phyloP scores from a whole-genome alignment of 2,797 vertebrate genomes.

The Tragelaphus oryx region DNA sequence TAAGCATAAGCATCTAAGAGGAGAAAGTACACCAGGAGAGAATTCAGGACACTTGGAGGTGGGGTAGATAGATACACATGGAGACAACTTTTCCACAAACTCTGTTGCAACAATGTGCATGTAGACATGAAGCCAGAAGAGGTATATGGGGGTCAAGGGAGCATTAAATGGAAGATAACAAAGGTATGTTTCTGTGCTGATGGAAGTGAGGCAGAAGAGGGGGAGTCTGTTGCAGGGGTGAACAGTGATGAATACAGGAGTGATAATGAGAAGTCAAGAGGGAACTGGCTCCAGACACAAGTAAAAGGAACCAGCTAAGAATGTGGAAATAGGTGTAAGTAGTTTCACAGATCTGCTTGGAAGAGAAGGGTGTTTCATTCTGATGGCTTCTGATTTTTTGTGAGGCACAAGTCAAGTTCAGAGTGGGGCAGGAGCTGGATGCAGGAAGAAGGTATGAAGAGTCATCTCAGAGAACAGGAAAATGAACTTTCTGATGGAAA shows the following conservation, averaged over 20 bases:
- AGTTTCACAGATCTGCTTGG: neutral
- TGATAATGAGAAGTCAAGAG: neutral
- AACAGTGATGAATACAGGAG: neutral
- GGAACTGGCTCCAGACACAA: neutral
- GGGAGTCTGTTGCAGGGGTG: neutral
- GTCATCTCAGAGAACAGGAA: neutral
- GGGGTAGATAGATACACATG: neutral
- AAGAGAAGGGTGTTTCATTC: neutral
- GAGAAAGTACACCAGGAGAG: neutral
- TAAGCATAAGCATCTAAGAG: neutral
- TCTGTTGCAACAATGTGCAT: neutral
- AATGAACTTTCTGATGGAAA: neutral
- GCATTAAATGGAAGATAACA: neutral
- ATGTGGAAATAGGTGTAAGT: neutral
- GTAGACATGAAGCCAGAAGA: neutral
- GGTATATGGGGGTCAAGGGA: neutral
- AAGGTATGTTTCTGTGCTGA: neutral
- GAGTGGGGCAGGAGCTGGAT: neutral
- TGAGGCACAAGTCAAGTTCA: neutral
- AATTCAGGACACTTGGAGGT: neutral
- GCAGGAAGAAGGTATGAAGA: neutral
- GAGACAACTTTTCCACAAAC: neutral
- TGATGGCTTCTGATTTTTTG: constrained; percentile 11
- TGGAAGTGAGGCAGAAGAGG: neutral
- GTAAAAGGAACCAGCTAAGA: neutral